Conservation (phyloP, 2,113 vertebrate genomes). For the Delphinapterus leucas region DNA sequence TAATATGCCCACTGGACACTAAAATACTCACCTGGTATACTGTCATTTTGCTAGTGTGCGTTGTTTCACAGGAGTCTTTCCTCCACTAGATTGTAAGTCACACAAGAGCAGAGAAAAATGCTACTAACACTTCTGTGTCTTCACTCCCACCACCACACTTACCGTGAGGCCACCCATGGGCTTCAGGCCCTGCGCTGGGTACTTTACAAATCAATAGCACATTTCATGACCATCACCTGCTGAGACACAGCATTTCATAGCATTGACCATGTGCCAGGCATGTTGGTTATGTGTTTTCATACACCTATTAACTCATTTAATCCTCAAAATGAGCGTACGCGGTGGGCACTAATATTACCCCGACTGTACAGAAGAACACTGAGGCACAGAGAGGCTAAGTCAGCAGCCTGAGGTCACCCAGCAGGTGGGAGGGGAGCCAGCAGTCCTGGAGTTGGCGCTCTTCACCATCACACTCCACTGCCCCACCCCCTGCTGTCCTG, state of each 20-base stretch:
- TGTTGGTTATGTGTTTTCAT: neutral
- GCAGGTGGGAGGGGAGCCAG: neutral
- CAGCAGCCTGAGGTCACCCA: neutral
- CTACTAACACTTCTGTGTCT: neutral
- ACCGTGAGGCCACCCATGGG: neutral
- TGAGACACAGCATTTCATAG: neutral
- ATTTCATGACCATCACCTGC: neutral
- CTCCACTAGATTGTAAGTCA: neutral
- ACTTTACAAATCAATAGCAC: neutral
- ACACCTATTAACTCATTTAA: neutral
- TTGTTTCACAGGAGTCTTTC: neutral
- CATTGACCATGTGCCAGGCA: neutral
- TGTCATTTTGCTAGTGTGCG: neutral
- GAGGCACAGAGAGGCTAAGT: neutral
- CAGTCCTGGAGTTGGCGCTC: neutral
- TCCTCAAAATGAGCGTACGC: neutral
- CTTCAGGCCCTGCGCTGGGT: neutral
- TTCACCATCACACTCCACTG: neutral
- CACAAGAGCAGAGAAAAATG: neutral
- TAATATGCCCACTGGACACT: neutral
- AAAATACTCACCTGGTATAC: too few species aligned
- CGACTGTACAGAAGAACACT: neutral
- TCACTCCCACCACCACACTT: too few species aligned
- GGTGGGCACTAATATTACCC: neutral
- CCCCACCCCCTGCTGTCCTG: neutral